phyloP scores from a whole-genome alignment of 2,888 invertebrate genomes.

The Barypeithes pellucidus region DNA sequence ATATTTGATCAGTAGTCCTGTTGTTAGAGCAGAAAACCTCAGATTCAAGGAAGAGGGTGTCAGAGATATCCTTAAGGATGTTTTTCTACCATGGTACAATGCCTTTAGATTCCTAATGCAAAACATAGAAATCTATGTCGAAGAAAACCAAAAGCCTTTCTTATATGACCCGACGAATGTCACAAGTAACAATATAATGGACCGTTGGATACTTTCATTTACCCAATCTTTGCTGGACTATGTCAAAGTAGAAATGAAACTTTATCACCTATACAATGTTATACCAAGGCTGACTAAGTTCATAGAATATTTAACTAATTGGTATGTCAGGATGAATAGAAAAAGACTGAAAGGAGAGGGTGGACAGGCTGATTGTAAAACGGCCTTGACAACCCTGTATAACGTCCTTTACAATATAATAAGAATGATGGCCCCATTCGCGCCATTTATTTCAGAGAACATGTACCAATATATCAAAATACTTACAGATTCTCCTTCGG shows the following conservation, averaged over 20 bases:
- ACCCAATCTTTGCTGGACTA: conserved; percentile 93
- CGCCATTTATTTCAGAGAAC: conserved; percentile 95
- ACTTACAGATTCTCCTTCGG: conserved; percentile 75
- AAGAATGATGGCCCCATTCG: conserved; percentile 97
- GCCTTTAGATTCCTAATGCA: conserved; percentile 95
- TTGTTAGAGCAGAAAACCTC: conserved; percentile 96
- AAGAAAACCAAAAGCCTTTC: conserved; percentile 72
- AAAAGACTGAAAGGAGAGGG: conserved; percentile 94
- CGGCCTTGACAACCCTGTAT: conserved; percentile 91
- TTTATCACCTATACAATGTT: conserved; percentile 95
- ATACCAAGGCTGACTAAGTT: conserved; percentile 95
- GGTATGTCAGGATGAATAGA: conserved; percentile 98
- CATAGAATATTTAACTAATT: conserved; percentile 98
- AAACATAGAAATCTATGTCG: conserved; percentile 88
- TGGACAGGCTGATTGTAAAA: conserved; percentile 85
- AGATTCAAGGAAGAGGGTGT: conserved; percentile 98
- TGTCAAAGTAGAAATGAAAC: conserved; percentile 93
- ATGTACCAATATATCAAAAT: conserved; percentile 92
- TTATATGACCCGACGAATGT: conserved; percentile 66
- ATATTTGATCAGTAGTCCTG: conserved; percentile 98
- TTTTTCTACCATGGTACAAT: conserved; percentile 97
- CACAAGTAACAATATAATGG: conserved; percentile 86
- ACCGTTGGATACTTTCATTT: conserved; percentile 97
- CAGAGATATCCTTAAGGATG: conserved; percentile 95
- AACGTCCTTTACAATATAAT: conserved; percentile 91